phyloP scores from a whole-genome alignment of 2,797 vertebrate genomes.

The Poeciliopsis infans region DNA sequence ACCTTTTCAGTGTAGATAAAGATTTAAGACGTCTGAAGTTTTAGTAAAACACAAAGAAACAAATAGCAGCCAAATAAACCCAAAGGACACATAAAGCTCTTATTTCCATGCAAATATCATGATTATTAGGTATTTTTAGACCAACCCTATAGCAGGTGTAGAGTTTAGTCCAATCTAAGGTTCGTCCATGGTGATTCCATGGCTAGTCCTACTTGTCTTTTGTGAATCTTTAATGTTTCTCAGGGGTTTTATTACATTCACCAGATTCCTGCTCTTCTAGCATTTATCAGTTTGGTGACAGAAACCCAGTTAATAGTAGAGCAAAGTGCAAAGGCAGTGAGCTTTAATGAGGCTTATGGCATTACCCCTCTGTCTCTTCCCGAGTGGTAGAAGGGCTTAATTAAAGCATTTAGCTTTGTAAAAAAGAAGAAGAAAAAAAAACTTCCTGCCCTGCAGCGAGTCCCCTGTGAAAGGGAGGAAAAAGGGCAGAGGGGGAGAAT shows the following conservation, averaged over 20 bases:
- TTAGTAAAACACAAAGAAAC: constrained; percentile 5
- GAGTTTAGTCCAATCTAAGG: neutral
- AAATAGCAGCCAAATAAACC: constrained; percentile 26
- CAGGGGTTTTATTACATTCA: neutral
- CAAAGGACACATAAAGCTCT: constrained; percentile 6
- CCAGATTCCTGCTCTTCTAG: constrained; percentile 2
- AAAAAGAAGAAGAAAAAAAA: constrained; percentile 65
- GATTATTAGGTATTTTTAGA: neutral
- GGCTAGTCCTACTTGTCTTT: neutral
- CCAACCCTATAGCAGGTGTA: too few species aligned
- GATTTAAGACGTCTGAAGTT: constrained; percentile 39
- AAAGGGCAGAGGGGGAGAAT: constrained; percentile 33
- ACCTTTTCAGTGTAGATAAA: constrained; percentile 50
- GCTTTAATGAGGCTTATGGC: constrained; percentile 68
- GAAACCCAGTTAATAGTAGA: constrained; percentile 22
- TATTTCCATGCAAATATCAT: constrained; percentile 5
- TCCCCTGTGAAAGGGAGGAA: constrained; percentile 48
- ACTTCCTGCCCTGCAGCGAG: constrained; percentile 63
- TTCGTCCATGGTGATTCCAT: neutral
- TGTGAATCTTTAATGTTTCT: neutral
- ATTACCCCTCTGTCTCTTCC: constrained; percentile 63
- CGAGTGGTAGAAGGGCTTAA: constrained; percentile 65
- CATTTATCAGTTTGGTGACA: constrained; percentile 24
- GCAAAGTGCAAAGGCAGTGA: constrained; percentile 51
- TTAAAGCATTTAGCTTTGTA: constrained; percentile 73